Evolutionary conservation across 2,797 vertebrate genomes (phyloP), one percentile per base, ranked within the genome.

Genomic region (Xenentodon cancila): DNA sequence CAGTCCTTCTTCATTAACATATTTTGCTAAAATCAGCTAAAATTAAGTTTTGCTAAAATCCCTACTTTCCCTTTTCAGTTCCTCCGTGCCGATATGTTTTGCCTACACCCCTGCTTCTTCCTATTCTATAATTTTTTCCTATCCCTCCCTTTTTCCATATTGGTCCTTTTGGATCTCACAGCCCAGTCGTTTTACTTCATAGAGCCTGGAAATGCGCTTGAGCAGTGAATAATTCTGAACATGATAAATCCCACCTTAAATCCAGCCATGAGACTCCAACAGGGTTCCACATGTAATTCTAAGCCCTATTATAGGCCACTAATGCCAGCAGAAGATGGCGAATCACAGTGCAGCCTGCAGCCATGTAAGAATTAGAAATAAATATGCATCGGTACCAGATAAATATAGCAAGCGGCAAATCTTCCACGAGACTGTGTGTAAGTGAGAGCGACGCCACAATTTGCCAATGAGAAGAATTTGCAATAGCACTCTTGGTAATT

Each of bases 351-450:
- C 88, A 87, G 93, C 93, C 92, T 87, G 90, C 90, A 91, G 93
- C 90, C 92, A 91, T 93, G 88, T 91, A 93, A 91, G 92, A 94
- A 94, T 94, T 92, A 94, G 90, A 94, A 93, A 93, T 93, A 94
- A 93, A 93, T 93, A 93, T 93, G 91, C 90, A 92, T 92, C 88
- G 86, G 89, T 90, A 92, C 85, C 83, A 92, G 92, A 94, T 94
- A 94, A 93, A 94, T 93, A 93, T 93, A 92, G 92, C 85, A 89
- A 87, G 90, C 82, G 49, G 90, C 89, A 94, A 94, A 94, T 93
- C 91, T 91, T 85, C 89, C 69, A 73, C 84, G 88, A 91, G 89
- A 89, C 73, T 75, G 52, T 75, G 80, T 84, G 75, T 77, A 78
- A 77, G 71, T 70, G 45, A 67, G 72, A 81, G 82, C 84, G 85